Base-by-base conservation (phyloP, 2,888 invertebrate species). In the Pelosia muscerda region DNA sequence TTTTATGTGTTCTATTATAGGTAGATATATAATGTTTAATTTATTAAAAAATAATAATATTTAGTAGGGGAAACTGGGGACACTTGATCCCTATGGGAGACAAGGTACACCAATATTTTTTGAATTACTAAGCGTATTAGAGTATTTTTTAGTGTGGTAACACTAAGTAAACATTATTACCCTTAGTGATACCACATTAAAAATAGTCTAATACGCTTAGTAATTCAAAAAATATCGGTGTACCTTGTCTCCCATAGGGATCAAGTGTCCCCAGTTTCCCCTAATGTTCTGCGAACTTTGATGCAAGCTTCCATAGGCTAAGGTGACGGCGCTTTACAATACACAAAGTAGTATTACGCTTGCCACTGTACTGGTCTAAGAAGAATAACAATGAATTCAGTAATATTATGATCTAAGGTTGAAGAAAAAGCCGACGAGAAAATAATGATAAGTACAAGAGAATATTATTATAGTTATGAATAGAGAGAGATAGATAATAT, bases 401-500 rank as follows among this genome's bases (percentile, higher is more conserved):
- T n/a, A n/a, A n/a, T n/a, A n/a, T n/a, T 49, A 49, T 8, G n/a
- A n/a, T n/a, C 19, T 5, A 19, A 19, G 9, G n/a, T 49, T 49
- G 49, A 49, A 49, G n/a, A 19, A 42, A n/a, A 42, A 42, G 6
- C 42, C 42, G 42, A 56, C 6, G 57, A 25, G 22, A 23, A 56
- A 55, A 38, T 61, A 61, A 28, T 55, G 28, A 55, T 49, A 23
- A 22, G 57, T 53, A 54, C 26, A 63, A 63, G 38, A 75, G 65
- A 71, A 65, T 68, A 72, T 72, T 70, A 66, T 66, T 68, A 65
- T 19, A 38, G 38, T n/a, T 9, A 49, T 49, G 49, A 9, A 49
- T 49, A 23, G 28, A 28, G 54, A 49, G 67, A 74, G 72, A 68
- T 76, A 63, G 71, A 68, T 69, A 77, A 63, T 69, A 69, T 61